phyloP scores from a whole-genome alignment of 2,113 vertebrate genomes.

The Psittacula cyanocephala region DNA sequence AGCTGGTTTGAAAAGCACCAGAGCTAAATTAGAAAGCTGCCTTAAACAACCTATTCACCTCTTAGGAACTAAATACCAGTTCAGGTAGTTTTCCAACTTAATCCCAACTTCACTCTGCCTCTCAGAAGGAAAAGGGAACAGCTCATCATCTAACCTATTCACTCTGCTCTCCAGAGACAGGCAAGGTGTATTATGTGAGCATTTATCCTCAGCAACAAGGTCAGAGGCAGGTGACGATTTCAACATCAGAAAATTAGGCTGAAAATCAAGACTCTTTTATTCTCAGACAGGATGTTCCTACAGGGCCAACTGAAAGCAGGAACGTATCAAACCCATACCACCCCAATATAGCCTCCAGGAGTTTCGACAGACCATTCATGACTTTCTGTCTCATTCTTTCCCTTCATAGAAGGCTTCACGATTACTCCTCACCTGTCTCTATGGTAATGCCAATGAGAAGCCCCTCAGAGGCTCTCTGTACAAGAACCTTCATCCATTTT shows the following conservation, averaged over 20 bases:
- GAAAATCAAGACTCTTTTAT: background rate
- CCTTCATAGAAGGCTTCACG: background rate
- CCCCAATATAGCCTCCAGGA: background rate
- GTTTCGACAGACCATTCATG: background rate
- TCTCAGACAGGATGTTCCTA: background rate
- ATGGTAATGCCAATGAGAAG: background rate
- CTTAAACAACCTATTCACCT: background rate
- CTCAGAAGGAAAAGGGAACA: slow-evolving; percentile 17
- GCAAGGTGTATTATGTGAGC: background rate
- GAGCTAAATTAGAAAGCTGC: background rate
- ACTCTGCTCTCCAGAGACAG: background rate
- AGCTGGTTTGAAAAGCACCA: background rate
- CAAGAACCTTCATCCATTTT: background rate
- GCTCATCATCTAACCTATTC: slow-evolving; percentile 5
- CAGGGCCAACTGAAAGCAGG: background rate
- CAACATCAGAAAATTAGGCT: background rate
- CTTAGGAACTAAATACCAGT: background rate
- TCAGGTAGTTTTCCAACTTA: background rate
- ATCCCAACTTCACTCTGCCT: background rate
- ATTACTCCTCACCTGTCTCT: background rate
- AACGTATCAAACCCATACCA: background rate
- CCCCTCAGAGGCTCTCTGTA: background rate
- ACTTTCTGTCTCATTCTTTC: background rate
- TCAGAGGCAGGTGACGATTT: background rate
- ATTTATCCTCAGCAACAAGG: background rate